phyloP scores from a whole-genome alignment of 2,888 invertebrate species.

The Drosophila lacicola region DNA sequence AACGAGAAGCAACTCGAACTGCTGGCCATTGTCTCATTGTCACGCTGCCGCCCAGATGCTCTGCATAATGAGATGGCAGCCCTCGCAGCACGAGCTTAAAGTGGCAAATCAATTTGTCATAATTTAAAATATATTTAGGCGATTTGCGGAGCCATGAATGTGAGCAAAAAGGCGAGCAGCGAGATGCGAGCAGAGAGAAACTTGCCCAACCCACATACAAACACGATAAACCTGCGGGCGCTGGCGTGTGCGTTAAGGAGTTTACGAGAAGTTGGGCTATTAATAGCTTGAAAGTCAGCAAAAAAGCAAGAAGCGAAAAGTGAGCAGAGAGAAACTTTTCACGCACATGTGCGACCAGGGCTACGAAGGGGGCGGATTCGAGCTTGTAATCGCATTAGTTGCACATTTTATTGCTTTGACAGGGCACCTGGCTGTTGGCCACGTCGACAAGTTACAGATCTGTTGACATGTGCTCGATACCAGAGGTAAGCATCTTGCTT shows the following conservation, averaged over 20 bases:
- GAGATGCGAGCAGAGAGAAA: slow-evolving; percentile 3
- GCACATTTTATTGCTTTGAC: slow-evolving; percentile 71
- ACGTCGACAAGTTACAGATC: slow-evolving; percentile 29
- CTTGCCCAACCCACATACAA: not conserved
- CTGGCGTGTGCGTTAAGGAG: no score
- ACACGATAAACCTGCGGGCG: no score
- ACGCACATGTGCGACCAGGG: not conserved
- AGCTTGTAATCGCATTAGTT: slow-evolving; percentile 74
- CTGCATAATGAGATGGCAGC: slow-evolving; percentile 73
- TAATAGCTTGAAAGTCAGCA: slow-evolving; percentile 1
- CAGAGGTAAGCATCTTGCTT: slow-evolving; percentile 42
- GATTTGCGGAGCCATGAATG: slow-evolving; percentile 21
- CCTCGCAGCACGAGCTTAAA: slow-evolving; percentile 36
- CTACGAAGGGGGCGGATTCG: not conserved
- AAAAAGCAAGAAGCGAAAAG: not conserved
- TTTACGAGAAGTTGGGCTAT: no score
- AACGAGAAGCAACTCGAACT: slow-evolving; percentile 10
- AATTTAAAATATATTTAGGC: slow-evolving; percentile 66
- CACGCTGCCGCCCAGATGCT: slow-evolving; percentile 68
- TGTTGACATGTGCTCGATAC: slow-evolving; percentile 40
- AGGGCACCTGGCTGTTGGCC: slow-evolving; percentile 24
- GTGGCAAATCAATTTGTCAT: slow-evolving; percentile 64
- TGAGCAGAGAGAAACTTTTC: slow-evolving; percentile 7
- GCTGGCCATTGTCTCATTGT: slow-evolving; percentile 69
- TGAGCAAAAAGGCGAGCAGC: not conserved